A percentile compares a stretch with the other conserved stretches of the same genome.
These are phyloP conservation scores for Drosophila cognata DNA, from an alignment of 2,888 invertebrate genomes.

Conservation along the genomic window DNA sequence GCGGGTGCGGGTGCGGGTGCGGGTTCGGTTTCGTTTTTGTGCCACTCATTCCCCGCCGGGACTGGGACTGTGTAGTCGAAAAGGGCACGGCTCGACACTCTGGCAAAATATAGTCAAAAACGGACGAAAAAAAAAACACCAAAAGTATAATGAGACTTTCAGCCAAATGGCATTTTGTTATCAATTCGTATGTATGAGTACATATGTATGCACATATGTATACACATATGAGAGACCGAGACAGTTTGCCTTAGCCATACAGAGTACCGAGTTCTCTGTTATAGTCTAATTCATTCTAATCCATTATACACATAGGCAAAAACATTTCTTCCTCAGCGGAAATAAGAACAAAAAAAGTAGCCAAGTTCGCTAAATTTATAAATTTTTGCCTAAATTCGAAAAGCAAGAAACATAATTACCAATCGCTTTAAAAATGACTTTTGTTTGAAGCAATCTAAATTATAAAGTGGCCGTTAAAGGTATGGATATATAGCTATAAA, in stretches of 20 bases:
- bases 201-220: conserved; percentile 7
- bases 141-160: conserved; percentile 42
- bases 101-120: conserved; percentile 14
- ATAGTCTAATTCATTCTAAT: neutral
- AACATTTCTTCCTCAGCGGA: neutral
- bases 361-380: neutral
- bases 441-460: neutral
- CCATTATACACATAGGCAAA: neutral
- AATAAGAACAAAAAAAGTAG: neutral
- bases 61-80: neutral
- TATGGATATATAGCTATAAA: neutral
- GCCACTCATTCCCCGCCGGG: conserved; percentile 1
- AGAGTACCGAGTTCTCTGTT: neutral
- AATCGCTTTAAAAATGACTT: neutral
- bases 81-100: conserved; percentile 12
- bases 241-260: neutral
- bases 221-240: too few species aligned
- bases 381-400: neutral
- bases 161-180: conserved; percentile 42
- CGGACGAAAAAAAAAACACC: neutral
- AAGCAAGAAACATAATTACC: neutral
- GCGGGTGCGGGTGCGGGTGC: neutral
- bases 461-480: neutral
- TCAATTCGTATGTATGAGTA: conserved; percentile 22
- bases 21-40: neutral